Evolutionary conservation across 2,797 vertebrate genomes (phyloP).

Genomic region (Syngnathus acus): DNA sequence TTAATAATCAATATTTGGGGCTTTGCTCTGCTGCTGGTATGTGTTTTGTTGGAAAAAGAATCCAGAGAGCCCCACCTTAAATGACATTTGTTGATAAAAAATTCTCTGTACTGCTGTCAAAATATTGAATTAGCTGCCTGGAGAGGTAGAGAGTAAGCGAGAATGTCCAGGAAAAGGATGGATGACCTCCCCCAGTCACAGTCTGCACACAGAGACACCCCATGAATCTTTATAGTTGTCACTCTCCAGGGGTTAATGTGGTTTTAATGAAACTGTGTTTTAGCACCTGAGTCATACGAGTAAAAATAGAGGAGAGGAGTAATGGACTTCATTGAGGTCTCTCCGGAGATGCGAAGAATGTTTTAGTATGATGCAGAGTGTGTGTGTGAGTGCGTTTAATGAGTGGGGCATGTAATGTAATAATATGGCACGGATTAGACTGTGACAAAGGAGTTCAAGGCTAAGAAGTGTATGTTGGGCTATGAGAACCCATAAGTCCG

Average conservation of each 20-base stretch:
- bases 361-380: conserved; percentile 56
- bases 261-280: conserved; percentile 58
- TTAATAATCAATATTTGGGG: not conserved
- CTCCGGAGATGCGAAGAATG: conserved; percentile 51
- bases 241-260: conserved; percentile 57
- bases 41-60: not conserved
- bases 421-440: conserved; percentile 58
- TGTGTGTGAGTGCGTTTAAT: conserved; percentile 31
- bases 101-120: conserved; percentile 20
- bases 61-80: conserved; percentile 18
- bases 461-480: conserved; percentile 52
- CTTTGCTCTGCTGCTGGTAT: not conserved
- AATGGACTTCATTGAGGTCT: conserved; percentile 49
- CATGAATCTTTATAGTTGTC: conserved; percentile 59
- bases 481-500: conserved; percentile 53
- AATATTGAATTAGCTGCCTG: conserved; percentile 51
- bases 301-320: conserved; percentile 22
- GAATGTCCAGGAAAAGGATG: conserved; percentile 30
- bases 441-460: conserved; percentile 35
- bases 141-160: conserved; percentile 13
- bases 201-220: conserved; percentile 39
- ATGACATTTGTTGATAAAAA: conserved; percentile 57
- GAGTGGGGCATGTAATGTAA: conserved; percentile 57
- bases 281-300: conserved; percentile 44
- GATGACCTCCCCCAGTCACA: conserved; percentile 49